These are phyloP conservation scores for Enteromius mattozi DNA, from an alignment of 2,797 vertebrate species.

Conservation along the genomic window DNA sequence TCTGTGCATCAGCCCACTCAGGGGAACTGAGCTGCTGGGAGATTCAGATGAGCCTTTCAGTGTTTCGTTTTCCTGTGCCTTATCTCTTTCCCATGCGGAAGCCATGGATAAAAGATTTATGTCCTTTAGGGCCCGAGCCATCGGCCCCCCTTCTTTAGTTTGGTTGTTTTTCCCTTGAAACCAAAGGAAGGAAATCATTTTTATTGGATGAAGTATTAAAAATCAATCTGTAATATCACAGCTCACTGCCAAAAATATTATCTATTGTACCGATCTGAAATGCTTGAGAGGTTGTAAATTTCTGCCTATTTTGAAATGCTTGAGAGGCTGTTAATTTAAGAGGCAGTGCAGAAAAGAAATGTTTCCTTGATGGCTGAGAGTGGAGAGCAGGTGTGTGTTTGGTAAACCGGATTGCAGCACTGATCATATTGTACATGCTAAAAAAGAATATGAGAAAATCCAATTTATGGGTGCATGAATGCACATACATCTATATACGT, in stretches of 20 bases:
- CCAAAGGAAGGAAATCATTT: slow-evolving; percentile 23
- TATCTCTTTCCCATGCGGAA: slow-evolving; percentile 19
- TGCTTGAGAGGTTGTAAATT: slow-evolving; percentile 38
- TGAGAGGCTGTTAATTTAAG: slow-evolving; percentile 22
- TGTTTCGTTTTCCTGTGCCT: slow-evolving; percentile 26
- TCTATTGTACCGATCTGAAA: slow-evolving; percentile 36
- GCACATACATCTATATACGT: background rate
- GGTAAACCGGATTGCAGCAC: background rate
- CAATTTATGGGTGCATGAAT: background rate
- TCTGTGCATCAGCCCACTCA: slow-evolving; percentile 37
- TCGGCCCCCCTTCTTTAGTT: background rate
- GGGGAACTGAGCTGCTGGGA: slow-evolving; percentile 4
- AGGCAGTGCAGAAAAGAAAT: slow-evolving; percentile 26
- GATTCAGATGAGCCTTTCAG: slow-evolving; percentile 38
- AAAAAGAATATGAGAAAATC: slow-evolving; percentile 16
- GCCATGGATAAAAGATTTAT: slow-evolving; percentile 46
- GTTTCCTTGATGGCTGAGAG: background rate
- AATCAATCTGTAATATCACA: slow-evolving; percentile 57
- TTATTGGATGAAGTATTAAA: slow-evolving; percentile 52
- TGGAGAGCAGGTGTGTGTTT: slow-evolving; percentile 41
- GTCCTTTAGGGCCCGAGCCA: slow-evolving; percentile 21
- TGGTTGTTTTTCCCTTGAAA: slow-evolving; percentile 40
- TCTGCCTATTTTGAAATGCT: slow-evolving; percentile 37
- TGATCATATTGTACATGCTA: background rate
- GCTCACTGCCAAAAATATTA: slow-evolving; percentile 38